Base-by-base conservation (phyloP, 1,140 invertebrate species). In the Oreohelix idahoensis region DNA sequence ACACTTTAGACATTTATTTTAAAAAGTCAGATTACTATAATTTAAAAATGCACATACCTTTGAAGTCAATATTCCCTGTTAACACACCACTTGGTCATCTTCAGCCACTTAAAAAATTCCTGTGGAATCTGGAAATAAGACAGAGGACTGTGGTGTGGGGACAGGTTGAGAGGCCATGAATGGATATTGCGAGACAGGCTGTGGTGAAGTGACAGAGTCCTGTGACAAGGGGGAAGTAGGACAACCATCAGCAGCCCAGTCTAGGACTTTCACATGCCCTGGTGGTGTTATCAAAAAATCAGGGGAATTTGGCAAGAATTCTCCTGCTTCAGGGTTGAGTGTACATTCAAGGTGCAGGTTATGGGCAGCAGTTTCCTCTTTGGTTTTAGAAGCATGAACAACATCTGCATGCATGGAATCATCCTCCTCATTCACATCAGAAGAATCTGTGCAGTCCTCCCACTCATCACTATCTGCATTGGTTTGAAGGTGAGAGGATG, bases 241-340 rank as follows among this genome's bases (percentile, higher is more conserved):
- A 63, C 79, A 84, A 32, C 49, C 58, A 75, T 76, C 81, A 26
- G 35, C 36, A 0, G 71, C 86, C 86, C 81, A 85, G 74, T 86
- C 73, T 26, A 83, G 35, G 20, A 84, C 79, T 63, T 86, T 85
- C 29, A 83, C 82, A 82, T 85, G 81, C 20, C 82, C 86, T 74
- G 83, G 58, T 1, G 87, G 85, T 38, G 87, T 81, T 29, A 83
- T 84, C 51, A 86, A 36, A 39, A 87, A 86, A 66, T 86, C 83
- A 39, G 88, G 86, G 45, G 89, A 89, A 23, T 83, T 79, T 23
- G 84, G 84, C 35, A 85, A 76, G 38, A 88, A 88, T 49, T 86
- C 88, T n/a, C 87, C 86, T 38, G 87, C 88, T 79, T 89, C 88
- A 42, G 89, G 88, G 81, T 88, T 89, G 17, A 89, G 76, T 17